Base-by-base conservation (phyloP, 2,797 vertebrate genomes). In the Aphelocoma californica region DNA sequence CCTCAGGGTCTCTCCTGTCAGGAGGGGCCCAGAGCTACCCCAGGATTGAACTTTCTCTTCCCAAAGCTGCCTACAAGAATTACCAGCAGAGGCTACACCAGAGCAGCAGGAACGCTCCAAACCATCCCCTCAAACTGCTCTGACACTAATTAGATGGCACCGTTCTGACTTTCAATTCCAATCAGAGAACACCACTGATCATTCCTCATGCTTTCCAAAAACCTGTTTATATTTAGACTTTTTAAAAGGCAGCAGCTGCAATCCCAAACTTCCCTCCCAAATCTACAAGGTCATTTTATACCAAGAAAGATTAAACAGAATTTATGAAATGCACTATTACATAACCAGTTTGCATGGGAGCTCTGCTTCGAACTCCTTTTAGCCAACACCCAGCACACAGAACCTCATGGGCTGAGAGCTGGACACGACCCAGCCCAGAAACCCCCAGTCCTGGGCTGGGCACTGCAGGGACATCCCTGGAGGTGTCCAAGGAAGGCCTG, bases 211-310 rank as follows among this genome's bases (percentile, higher is more conserved):
- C 56, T 53, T 69, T 65, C 92, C 60, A 79, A 65, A 94, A 72
- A 32, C 7, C 53, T 82, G 62, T 44, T 93, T 87, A 44, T 72
- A 61, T 89, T 87, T 53, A 91, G 94, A 61, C 45, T 15, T 65
- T 53, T 36, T 3, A 38, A 81, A 93, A 95, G 77, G 73, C 93
- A 81, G 60, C 90, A 91, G 86, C 93, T 92, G 95, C 80, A 34
- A 34, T 8, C 64, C 48, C 82, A 53, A 75, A 90, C 42, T 73
- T 87, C 62, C 60, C 86, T 72, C 88, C 67, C 54, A 24, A 61
- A 72, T 69, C 75, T 45, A 47, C 86, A 69, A 85, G 85, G 94
- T 90, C 82, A 72, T 74, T 90, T 82, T 23, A 60, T 4, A 87
- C 10, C 58, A 12, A 75, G 45, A 4, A n/a, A 93, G 90, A 93